Evolutionary conservation across 2,113 vertebrate genomes (phyloP).

Genomic region (Alethe castanea): DNA sequence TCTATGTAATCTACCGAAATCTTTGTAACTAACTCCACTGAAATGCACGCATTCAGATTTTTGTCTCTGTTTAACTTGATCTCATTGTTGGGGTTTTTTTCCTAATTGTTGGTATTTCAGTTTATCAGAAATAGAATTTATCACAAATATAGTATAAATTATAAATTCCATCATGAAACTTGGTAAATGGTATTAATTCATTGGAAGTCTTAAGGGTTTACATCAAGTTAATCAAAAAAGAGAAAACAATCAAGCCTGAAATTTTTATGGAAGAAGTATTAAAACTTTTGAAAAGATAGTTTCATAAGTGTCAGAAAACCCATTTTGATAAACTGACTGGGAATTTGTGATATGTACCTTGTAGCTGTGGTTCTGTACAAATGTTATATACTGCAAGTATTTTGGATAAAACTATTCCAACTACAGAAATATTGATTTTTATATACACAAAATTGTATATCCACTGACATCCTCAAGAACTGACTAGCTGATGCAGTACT

Average conservation of each 20-base stretch:
- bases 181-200: neutral
- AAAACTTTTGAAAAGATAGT: accelerated
- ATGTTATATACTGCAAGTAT: neutral
- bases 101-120: neutral
- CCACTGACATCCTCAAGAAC: neutral
- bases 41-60: neutral
- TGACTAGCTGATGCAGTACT: neutral
- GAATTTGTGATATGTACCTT: neutral
- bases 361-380: neutral
- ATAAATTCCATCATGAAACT: neutral
- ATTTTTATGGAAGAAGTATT: neutral
- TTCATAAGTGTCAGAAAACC: neutral
- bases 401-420: neutral
- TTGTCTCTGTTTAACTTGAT: neutral
- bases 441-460: neutral
- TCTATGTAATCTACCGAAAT: accelerated
- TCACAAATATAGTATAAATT: neutral
- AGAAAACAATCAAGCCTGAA: neutral
- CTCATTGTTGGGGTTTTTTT: neutral
- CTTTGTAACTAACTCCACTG: neutral
- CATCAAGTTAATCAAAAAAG: neutral
- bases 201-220: neutral
- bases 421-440: neutral
- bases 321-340: neutral
- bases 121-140: neutral